Base-by-base conservation (phyloP, 2,113 vertebrate genomes). In the Lophius piscatorius region DNA sequence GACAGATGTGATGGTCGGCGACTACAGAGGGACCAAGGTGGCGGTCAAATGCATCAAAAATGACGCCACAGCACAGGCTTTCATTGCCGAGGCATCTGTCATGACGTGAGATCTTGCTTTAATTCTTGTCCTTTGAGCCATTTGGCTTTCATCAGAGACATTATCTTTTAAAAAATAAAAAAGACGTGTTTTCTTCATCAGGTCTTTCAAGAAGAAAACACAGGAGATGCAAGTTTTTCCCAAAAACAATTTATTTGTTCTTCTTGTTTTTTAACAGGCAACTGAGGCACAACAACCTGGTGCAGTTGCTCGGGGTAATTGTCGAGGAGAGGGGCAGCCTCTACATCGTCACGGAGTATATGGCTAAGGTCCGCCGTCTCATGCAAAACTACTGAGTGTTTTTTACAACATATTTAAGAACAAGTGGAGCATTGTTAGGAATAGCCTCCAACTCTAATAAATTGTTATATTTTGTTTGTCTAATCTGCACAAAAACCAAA, bases 11-110 rank as follows among this genome's bases (percentile, higher is more conserved):
- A 89, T 88, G 85, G 80, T 98, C 2, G 97, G 95, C 0, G 96
- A 98, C 78, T 96, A 99, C 90, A 92, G 94, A 63, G 96, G 94
- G 45, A 95, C 93, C 90, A 98, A 94, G 76, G 97, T 99, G 1
- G 96, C 96, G 0, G 96, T 98, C 74, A 98, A 99, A 87, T 98
- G 96, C 84, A 98, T 99, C 90, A 98, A 98, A 85, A 94, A 98
- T 0, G 97, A 98, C 0, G 96, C 96, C 70, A 99, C 97, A 0
- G 96, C 96, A 0, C 97, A 99, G 85, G 97, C 96, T 64, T 99
- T 99, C 76, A 88, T 99, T 70, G 96, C 97, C 0, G 97, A 99
- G 83, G 96, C 96, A 1, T 96, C 96, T 0, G 96, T 99, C 60
- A 99, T 99, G 97, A 98, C 96, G 97, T 98, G 88, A 93, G 95